phyloP scores from a whole-genome alignment of 2,888 invertebrate species.

The Lithosia quadra region DNA sequence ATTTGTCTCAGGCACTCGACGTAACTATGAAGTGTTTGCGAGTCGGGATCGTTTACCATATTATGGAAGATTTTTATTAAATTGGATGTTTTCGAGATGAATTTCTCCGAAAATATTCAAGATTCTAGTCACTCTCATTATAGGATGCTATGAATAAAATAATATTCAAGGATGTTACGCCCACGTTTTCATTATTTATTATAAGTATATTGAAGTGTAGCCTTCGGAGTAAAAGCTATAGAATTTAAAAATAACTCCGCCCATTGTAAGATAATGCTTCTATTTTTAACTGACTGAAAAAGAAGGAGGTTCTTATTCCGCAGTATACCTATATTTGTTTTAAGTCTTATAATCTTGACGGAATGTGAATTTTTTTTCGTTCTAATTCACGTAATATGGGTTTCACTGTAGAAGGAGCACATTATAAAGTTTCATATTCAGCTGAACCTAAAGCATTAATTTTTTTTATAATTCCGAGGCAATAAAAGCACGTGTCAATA shows the following conservation, averaged over 20 bases:
- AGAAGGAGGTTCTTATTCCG: too few species aligned
- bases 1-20: background rate
- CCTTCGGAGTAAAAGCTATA: background rate
- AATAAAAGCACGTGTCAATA: too few species aligned
- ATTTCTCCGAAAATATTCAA: background rate
- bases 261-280: background rate
- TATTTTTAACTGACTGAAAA: too few species aligned
- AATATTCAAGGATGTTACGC: background rate
- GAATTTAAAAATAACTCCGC: constrained; percentile 3
- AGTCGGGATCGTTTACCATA: background rate
- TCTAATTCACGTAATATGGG: too few species aligned
- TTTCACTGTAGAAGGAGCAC: too few species aligned
- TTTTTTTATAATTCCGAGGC: too few species aligned
- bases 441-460: too few species aligned
- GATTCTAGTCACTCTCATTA: background rate
- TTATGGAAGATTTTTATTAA: background rate
- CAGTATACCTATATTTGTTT: too few species aligned
- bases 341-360: too few species aligned
- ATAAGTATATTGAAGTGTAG: background rate
- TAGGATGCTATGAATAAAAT: constrained; percentile 2
- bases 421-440: too few species aligned
- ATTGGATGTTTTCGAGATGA: background rate
- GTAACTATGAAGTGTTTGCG: background rate
- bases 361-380: too few species aligned
- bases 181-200: too few species aligned